Percentiles rank a stretch among this genome's conserved stretches.
These are phyloP conservation scores for Leistus spinibarbis DNA, from an alignment of 2,888 invertebrate genomes.

Conservation along the genomic window DNA sequence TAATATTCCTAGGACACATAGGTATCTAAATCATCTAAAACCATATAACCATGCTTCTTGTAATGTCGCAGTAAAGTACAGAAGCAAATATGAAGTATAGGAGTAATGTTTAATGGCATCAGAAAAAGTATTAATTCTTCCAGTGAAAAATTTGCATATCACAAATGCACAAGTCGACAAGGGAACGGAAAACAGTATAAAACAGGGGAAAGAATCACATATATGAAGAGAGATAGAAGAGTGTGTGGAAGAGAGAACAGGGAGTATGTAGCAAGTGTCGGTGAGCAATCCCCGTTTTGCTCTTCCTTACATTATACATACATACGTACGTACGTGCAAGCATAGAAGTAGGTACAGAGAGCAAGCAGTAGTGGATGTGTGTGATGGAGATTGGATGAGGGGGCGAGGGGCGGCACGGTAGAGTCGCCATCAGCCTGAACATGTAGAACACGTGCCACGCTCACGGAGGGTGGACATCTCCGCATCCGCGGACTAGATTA, in stretches of 20 bases:
- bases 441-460: constrained; percentile 53
- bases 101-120: no score
- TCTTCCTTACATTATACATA: neutral
- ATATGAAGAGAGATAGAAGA: neutral
- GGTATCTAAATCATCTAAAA: no score
- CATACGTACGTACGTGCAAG: constrained; percentile 8
- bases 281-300: neutral
- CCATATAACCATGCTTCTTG: no score
- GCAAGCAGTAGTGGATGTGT: constrained; percentile 50
- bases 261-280: neutral
- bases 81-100: no score
- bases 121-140: neutral
- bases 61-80: no score
- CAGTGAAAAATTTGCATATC: neutral
- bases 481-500: constrained; percentile 53
- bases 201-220: neutral
- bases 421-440: constrained; percentile 41
- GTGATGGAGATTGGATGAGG: constrained; percentile 51
- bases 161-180: neutral
- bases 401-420: constrained; percentile 39
- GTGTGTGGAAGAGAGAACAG: no score
- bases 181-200: neutral
- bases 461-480: constrained; percentile 52
- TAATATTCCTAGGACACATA: no score
- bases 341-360: constrained; percentile 41